These are phyloP conservation scores for Apodemia duryi DNA, from an alignment of 2,888 invertebrate genomes.

Conservation along the genomic window DNA sequence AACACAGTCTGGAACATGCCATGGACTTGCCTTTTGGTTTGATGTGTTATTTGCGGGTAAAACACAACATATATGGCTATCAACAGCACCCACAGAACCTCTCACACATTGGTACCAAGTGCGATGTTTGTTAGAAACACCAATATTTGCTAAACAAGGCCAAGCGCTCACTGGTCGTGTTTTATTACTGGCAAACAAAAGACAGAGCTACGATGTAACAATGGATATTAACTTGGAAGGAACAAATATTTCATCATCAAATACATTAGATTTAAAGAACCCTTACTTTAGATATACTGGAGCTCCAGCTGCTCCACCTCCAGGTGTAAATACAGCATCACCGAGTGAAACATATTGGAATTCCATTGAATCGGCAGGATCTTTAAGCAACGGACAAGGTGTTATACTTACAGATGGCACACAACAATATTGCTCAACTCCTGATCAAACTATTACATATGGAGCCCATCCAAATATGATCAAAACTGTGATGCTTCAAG, in stretches of 20 bases:
- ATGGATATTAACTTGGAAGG: conserved; percentile 96
- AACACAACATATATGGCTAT: conserved; percentile 95
- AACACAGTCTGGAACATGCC: conserved; percentile 95
- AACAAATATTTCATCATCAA: conserved; percentile 86
- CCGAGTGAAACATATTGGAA: conserved; percentile 97
- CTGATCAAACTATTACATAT: conserved; percentile 59
- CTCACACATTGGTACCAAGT: conserved; percentile 99
- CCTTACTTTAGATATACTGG: conserved; percentile 98
- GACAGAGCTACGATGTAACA: conserved; percentile 99
- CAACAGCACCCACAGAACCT: conserved; percentile 98
- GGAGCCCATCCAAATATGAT: conserved; percentile 70
- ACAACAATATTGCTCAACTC: conserved; percentile 64
- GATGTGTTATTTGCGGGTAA: conserved; percentile 97
- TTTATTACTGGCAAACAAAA: conserved; percentile 93
- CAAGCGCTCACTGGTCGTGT: conserved; percentile 94
- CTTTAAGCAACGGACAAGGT: conserved; percentile 64
- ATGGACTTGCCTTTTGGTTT: conserved; percentile 99
- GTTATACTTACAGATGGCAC: conserved; percentile 64
- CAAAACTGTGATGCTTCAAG: conserved; percentile 75
- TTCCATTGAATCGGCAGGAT: conserved; percentile 86
- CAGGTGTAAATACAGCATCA: conserved; percentile 92
- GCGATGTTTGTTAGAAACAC: conserved; percentile 94
- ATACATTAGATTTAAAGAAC: conserved; percentile 97
- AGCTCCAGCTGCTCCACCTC: conserved; percentile 94
- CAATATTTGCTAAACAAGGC: conserved; percentile 96